Evolutionary conservation across 2,113 vertebrate genomes (phyloP), one percentile per base, ranked within the genome.

Genomic region (Aldabrachelys gigantea): DNA sequence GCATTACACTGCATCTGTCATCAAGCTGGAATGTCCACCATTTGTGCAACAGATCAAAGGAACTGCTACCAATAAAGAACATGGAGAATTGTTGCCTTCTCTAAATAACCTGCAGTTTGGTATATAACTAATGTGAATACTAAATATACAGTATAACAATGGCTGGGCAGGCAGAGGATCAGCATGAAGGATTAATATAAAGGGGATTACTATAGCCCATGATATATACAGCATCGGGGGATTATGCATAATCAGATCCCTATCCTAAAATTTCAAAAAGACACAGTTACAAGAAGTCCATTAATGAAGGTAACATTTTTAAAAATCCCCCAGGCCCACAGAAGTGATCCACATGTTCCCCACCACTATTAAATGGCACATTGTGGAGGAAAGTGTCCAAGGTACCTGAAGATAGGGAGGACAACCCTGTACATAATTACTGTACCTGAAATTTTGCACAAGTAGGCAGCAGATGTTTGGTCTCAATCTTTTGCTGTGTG

Each of bases 1-100:
- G 85, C 79, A 93, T 86, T 75, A 59, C 41, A 53, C 62, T 50
- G 89, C 53, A 90, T 87, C 54, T 94, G 89, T 91, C 27, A 29
- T 25, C 85, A 87, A 16, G 8, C n/a, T 95, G 92, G 82, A 93
- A 94, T 65, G 79, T 27, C 76, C 5, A 27, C 38, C 88, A 59
- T 69, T 91, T 91, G 59, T 87, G 69, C 72, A 79, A 10, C 41
- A 79, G 88, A 89, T 84, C 76, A 88, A 88, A 91, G 76, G 52
- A 54, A 44, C n/a, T 41, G 25, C 22, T 82, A 94, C 87, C 78
- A 91, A 91, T 72, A 84, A 38, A 69, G 69, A 53, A 80, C 50
- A 85, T 72, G 79, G 87, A 62, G 53, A 65, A 57, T n/a, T 10
- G 75, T 35, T 10, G 62, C 57, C 54, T 84, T 93, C 85, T 52